Base-by-base conservation (phyloP, 2,113 vertebrate species). In the Raja brachyura region DNA sequence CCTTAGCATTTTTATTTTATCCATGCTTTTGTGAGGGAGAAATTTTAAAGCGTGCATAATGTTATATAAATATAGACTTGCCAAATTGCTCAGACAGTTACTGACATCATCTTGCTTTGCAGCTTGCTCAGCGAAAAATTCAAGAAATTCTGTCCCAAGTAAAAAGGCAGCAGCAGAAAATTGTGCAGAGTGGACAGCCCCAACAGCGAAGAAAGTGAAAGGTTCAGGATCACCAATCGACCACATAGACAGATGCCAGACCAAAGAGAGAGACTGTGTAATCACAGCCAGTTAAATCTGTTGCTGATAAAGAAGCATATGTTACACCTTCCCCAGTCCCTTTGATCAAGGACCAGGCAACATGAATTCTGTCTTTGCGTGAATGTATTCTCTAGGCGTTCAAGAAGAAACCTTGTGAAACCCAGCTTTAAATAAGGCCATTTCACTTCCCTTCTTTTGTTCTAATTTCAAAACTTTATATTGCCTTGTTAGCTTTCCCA, bases 61-160 rank as follows among this genome's bases (percentile, higher is more conserved):
- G 10, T 28, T 16, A 10, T 63, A n/a, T 6, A 25, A 85, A 20
- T 59, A 22, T 54, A 28, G 56, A 59, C 31, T 88, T 88, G 13
- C n/a, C 28, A 88, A 18, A 11, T 16, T 83, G 22, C 48, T 63
- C 61, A 18, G 3, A n/a, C 18, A 18, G 56, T 85, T 28, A 85
- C 54, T 88, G 10, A 86, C 14, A 14, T 88, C 28, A 48, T 18
- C 61, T 31, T 48, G 22, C 39, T 20, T 20, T 73, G 39, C 54
- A 99, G 98, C 96, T 99, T 96, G 99, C 99, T 95, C 99, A 99
- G 97, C 97, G 98, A 93, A 99, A 99, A 97, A 99, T 99, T 97
- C 98, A 99, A 97, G 98, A 99, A 97, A 99, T 99, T 95, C 96
- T 99, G 95, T 97, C 97, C 95, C 98, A 99, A 97, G 99, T 99